Conservation (phyloP, 2,113 vertebrate genomes). For the Eira barbara region DNA sequence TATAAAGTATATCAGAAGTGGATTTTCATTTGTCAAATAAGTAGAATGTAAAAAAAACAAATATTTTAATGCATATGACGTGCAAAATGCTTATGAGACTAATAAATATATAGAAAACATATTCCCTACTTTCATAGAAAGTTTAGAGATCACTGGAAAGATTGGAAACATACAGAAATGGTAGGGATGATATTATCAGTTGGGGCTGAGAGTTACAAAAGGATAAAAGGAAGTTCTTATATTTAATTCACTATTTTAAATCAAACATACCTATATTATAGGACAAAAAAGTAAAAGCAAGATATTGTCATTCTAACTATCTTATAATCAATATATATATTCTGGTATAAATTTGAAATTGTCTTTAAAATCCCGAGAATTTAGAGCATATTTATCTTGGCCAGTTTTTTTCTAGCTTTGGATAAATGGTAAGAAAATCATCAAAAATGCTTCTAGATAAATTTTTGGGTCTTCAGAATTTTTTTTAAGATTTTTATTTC, state of each 20-base stretch:
- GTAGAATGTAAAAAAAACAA: neutral
- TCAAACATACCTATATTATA: neutral
- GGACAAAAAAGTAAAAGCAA: neutral
- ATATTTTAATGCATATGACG: neutral
- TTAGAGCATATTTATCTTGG: conserved; percentile 5
- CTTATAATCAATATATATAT: neutral
- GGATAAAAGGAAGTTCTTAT: neutral
- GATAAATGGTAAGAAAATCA: neutral
- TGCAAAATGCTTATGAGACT: neutral
- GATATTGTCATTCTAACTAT: neutral
- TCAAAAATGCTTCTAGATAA: neutral
- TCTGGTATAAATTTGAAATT: neutral
- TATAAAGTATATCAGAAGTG: neutral
- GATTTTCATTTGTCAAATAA: neutral
- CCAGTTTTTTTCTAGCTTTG: neutral
- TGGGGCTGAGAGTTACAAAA: neutral
- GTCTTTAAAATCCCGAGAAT: neutral
- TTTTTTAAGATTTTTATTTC: neutral
- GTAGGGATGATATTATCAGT: neutral
- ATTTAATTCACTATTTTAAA: neutral
- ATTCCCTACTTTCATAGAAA: neutral
- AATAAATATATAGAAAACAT: neutral
- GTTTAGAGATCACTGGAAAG: neutral
- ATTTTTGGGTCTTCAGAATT: neutral
- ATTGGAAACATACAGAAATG: neutral